A percentile compares a stretch with the other conserved stretches of the same genome.
Evolutionary conservation across 2,113 vertebrate species (phyloP).

Genomic region (Balaenoptera acutorostrata): DNA sequence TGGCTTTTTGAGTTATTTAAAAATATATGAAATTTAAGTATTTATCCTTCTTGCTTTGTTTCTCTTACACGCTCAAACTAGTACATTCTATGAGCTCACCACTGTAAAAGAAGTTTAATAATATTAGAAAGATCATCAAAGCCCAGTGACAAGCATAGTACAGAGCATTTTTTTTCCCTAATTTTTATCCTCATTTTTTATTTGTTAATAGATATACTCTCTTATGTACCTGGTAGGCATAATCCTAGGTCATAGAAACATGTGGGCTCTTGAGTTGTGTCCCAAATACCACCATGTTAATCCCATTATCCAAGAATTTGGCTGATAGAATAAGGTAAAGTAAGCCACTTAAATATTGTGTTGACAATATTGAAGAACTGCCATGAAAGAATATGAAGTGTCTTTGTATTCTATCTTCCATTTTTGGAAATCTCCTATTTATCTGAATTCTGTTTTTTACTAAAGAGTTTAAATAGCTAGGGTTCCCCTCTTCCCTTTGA

Average conservation of each 20-base stretch:
- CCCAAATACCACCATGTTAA: neutral
- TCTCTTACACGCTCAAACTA: neutral
- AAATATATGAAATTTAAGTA: neutral
- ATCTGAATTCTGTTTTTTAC: neutral
- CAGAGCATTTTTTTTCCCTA: neutral
- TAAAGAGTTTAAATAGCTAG: neutral
- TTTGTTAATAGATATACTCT: neutral
- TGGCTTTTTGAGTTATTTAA: neutral
- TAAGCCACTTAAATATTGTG: neutral
- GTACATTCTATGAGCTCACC: neutral
- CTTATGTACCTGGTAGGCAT: neutral
- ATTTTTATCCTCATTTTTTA: neutral
- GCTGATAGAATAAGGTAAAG: neutral
- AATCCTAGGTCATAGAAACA: neutral
- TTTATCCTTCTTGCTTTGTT: neutral
- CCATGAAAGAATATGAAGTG: neutral
- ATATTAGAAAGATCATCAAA: neutral
- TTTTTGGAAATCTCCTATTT: neutral
- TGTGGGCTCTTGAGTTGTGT: neutral
- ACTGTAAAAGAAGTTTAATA: neutral
- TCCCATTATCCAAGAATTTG: neutral
- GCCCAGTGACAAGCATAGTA: neutral
- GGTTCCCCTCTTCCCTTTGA: neutral
- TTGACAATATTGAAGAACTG: neutral
- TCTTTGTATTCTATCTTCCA: neutral